A percentile compares a stretch with the other conserved stretches of the same genome.
Conservation (phyloP, 2,888 invertebrate genomes). For the Anoplius nigerrimus region DNA sequence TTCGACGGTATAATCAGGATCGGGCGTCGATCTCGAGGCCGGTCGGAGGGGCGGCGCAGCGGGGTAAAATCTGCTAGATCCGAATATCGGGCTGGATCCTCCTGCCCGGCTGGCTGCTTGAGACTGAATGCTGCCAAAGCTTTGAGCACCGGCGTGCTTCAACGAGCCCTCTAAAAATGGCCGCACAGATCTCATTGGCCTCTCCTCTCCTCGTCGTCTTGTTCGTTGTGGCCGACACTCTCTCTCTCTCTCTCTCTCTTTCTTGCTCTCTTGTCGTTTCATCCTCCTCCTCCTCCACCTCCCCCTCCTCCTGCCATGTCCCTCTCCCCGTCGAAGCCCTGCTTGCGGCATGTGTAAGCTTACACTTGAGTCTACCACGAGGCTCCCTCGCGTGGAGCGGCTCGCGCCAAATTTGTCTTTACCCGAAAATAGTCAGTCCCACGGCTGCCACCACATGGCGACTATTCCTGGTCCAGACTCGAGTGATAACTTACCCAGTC, state of each 20-base stretch:
- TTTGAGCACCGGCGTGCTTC: constrained; percentile 42
- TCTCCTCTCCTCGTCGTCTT: constrained; percentile 57
- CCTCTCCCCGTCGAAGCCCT: no score
- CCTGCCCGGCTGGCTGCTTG: constrained; percentile 63
- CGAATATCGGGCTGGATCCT: constrained; percentile 38
- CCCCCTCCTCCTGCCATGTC: constrained; percentile 10
- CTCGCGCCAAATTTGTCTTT: constrained; percentile 88
- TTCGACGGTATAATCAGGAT: not conserved
- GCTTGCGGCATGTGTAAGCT: constrained; percentile 68
- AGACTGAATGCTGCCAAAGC: constrained; percentile 70
- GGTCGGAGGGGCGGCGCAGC: not conserved
- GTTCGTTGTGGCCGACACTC: constrained; percentile 39
- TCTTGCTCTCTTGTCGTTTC: constrained; percentile 7
- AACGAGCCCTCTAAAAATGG: constrained; percentile 74
- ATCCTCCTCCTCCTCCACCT: constrained; percentile 10
- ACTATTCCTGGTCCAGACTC: constrained; percentile 72
- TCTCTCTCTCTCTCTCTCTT: constrained; percentile 47
- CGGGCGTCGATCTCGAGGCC: not conserved
- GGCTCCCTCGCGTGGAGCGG: constrained; percentile 58
- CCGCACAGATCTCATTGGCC: constrained; percentile 73
- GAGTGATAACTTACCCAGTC: constrained; percentile 59
- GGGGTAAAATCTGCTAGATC: constrained; percentile 15
- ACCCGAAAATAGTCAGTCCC: constrained; percentile 80
- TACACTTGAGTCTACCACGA: constrained; percentile 69
- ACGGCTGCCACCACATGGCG: constrained; percentile 72